Base-by-base conservation (phyloP, 2,797 vertebrate genomes). In the Etheostoma perlongum region DNA sequence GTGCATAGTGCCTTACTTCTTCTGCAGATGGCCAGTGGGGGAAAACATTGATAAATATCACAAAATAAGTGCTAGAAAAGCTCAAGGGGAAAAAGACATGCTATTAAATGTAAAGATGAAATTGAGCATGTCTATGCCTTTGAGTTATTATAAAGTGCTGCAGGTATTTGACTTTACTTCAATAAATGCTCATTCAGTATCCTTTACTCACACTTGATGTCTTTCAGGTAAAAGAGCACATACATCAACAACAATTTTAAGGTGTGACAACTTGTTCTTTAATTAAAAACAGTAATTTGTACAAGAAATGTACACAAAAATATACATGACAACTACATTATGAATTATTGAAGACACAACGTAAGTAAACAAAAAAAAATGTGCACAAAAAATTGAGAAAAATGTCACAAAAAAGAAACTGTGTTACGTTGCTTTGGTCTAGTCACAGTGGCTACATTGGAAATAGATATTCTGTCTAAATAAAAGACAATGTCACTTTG, bases 371-470 rank as follows among this genome's bases (percentile, higher is more conserved):
- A 85, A 58, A 83, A 74, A 58, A 58, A 76, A 83, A 89, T 62
- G 73, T 51, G 89, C 85, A 91, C 72, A 68, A 73, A 74, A 79
- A 30, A 62, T 84, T 83, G 79, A 61, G 54, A 74, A 72, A 86
- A 87, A 84, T 74, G 71, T 83, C 82, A 88, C 70, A 81, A 72
- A 85, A 87, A 81, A 86, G 23, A 88, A 1, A 84, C 87, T 49
- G 76, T 95, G 88, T 95, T 94, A 93, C 91, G 91, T 95, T 96
- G 95, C 97, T 99, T 98, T 98, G 97, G 97, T 98, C 97, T 97
- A 94, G 96, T 93, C 90, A 94, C 91, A 94, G 95, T 95, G 94
- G 90, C 93, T 94, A 96, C 81, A 93, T 94, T 87, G 90, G 81
- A 90, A 87, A 94, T 91, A 94, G 80, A 93, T 92, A 90, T 79